Evolutionary conservation across 2,888 invertebrate species (phyloP).

Genomic region (Unio pictorum): DNA sequence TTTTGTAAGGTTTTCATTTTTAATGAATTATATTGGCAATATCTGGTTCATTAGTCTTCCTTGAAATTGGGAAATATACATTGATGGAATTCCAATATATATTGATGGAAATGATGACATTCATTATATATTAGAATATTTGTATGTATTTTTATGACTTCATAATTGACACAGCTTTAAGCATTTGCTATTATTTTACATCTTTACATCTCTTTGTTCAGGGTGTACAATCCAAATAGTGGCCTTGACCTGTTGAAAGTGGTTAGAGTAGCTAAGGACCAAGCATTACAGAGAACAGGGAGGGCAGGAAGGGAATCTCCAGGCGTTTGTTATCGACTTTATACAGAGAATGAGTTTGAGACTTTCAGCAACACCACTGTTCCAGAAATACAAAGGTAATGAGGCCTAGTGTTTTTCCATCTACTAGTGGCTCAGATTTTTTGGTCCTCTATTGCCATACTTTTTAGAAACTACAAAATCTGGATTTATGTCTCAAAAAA

Average conservation of each 20-base stretch:
- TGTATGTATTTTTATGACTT: no score
- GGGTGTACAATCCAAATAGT: conserved; percentile 82
- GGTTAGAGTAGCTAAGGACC: conserved; percentile 88
- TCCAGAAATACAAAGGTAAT: conserved; percentile 86
- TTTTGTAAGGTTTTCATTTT: no score
- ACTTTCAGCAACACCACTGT: conserved; percentile 80
- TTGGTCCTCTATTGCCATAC: no score
- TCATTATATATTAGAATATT: no score
- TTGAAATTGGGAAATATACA: no score
- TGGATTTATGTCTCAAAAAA: not conserved
- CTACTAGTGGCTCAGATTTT: not conserved
- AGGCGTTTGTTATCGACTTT: conserved; percentile 90
- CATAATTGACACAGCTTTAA: no score
- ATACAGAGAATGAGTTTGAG: conserved; percentile 84
- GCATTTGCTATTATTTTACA: not conserved
- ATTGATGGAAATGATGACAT: no score
- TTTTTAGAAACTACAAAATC: no score
- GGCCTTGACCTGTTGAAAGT: conserved; percentile 89
- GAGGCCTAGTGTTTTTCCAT: not conserved
- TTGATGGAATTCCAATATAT: no score
- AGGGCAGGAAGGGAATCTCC: conserved; percentile 89
- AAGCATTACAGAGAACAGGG: conserved; percentile 93
- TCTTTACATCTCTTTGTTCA: conserved; percentile 25
- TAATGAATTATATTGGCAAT: no score
- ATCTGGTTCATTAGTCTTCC: no score